Base-by-base conservation (phyloP, 1,140 invertebrate species). In the Drosophila mayri region DNA sequence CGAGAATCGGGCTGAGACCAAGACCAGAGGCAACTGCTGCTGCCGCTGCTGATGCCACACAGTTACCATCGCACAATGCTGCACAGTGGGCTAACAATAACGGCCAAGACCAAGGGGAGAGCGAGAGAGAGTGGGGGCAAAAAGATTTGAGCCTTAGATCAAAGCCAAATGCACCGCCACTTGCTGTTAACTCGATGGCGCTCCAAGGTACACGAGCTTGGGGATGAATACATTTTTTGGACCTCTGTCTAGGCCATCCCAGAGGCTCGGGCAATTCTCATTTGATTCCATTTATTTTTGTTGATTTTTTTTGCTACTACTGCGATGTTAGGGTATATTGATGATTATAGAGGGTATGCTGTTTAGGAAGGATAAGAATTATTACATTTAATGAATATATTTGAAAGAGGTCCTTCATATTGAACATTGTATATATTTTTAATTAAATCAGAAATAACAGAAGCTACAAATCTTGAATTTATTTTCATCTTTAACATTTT, bases 141-240 rank as follows among this genome's bases (percentile, higher is more conserved):
- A 76, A 76, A 87, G 83, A 87, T 87, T 87, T 87, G 80, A 87
- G 84, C 76, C 65, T 88, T 84, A 87, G 83, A 87, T 87, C 83
- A 87, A 87, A 87, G 84, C 84, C 67, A 73, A 80, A 83, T 84
- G 74, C 84, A 80, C 83, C 83, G 83, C 80, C 83, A 87, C 85
- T 87, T 87, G 83, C 85, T 87, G 85, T 87, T 87, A 84, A 88
- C 83, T 88, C 80, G 84, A 84, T 87, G 83, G 83, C 83, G 83
- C 83, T 87, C 84, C 83, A 87, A 87, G 84, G 84, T 88, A 87
- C 83, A 88, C 74, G 62, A 68, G 72, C 70, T 72, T 72, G 67
- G 70, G 70, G 70, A 72, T 85, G 76, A 72, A 77, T 84, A 68
- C 70, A 65, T 79, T 74, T 79, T 74, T 74, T 85, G 81, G 73